These are phyloP conservation scores for Euleptes europaea DNA, from an alignment of 2,113 vertebrate genomes.

Conservation along the genomic window DNA sequence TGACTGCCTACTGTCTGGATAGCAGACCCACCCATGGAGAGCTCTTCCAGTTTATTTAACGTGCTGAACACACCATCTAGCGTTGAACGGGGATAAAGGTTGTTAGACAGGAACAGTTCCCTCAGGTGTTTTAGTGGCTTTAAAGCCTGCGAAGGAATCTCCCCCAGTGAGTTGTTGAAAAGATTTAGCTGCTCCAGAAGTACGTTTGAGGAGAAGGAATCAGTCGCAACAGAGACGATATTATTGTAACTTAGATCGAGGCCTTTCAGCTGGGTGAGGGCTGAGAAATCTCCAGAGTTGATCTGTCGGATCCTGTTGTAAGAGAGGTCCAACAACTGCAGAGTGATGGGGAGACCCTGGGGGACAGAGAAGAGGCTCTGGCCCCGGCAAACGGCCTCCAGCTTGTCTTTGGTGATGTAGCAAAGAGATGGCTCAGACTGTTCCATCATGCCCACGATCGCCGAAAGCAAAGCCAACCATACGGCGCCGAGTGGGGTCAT, in stretches of 20 bases:
- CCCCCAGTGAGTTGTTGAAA: constrained; percentile 82
- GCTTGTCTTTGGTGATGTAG: accelerated
- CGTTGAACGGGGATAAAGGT: constrained; percentile 69
- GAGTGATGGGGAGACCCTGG: constrained; percentile 58
- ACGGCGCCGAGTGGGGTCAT: not conserved
- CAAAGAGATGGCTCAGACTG: accelerated
- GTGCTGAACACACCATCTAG: constrained; percentile 67
- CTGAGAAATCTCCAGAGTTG: constrained; percentile 52
- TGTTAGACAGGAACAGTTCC: constrained; percentile 80
- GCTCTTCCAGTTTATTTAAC: constrained; percentile 60
- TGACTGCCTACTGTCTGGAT: constrained; percentile 63
- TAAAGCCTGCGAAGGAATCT: constrained; percentile 74
- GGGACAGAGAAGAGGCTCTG: constrained; percentile 69
- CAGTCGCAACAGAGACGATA: constrained; percentile 72
- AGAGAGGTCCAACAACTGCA: constrained; percentile 79
- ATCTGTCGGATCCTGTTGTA: constrained; percentile 76
- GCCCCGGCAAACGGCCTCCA: constrained; percentile 72
- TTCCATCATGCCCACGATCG: not conserved
- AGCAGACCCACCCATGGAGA: constrained; percentile 79
- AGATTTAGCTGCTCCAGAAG: constrained; percentile 75
- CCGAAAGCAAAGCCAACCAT: not conserved
- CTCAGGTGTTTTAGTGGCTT: constrained; percentile 66
- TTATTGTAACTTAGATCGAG: constrained; percentile 78
- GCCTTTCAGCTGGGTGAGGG: constrained; percentile 60
- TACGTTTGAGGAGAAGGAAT: constrained; percentile 72